Evolutionary conservation across 2,797 vertebrate species (phyloP).

Genomic region (Brachyrhaphis roseni): DNA sequence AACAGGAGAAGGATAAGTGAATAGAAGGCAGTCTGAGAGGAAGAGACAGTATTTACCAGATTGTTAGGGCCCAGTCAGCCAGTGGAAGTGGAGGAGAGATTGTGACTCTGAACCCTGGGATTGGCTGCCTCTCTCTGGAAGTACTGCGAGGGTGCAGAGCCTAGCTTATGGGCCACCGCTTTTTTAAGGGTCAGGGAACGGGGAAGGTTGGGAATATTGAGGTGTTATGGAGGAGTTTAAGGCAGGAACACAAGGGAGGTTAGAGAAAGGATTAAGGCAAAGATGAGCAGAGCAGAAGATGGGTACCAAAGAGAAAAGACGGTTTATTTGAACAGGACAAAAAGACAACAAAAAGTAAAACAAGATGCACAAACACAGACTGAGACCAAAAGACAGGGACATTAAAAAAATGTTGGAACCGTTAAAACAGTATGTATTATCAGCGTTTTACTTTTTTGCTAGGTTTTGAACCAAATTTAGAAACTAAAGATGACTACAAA

Average conservation of each 20-base stretch:
- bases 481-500: not conserved
- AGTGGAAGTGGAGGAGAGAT: constrained; percentile 82
- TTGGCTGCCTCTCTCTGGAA: constrained; percentile 84
- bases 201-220: constrained; percentile 48
- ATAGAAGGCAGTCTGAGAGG: constrained; percentile 58
- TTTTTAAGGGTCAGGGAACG: constrained; percentile 47
- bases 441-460: not conserved
- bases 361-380: constrained; percentile 37
- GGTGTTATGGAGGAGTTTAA: constrained; percentile 53
- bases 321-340: constrained; percentile 55
- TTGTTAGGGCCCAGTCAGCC: constrained; percentile 78
- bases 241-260: constrained; percentile 57
- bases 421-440: not conserved
- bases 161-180: constrained; percentile 80
- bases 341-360: constrained; percentile 38
- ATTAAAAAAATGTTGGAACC: constrained; percentile 34
- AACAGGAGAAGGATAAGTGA: constrained; percentile 18
- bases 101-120: constrained; percentile 78
- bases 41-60: constrained; percentile 82
- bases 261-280: constrained; percentile 60
- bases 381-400: constrained; percentile 46
- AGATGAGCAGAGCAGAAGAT: constrained; percentile 65
- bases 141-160: constrained; percentile 83
- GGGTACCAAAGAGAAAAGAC: constrained; percentile 53
- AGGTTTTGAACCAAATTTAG: no score